phyloP scores from a whole-genome alignment of 2,888 invertebrate species.

The Leptothorax acervorum region DNA sequence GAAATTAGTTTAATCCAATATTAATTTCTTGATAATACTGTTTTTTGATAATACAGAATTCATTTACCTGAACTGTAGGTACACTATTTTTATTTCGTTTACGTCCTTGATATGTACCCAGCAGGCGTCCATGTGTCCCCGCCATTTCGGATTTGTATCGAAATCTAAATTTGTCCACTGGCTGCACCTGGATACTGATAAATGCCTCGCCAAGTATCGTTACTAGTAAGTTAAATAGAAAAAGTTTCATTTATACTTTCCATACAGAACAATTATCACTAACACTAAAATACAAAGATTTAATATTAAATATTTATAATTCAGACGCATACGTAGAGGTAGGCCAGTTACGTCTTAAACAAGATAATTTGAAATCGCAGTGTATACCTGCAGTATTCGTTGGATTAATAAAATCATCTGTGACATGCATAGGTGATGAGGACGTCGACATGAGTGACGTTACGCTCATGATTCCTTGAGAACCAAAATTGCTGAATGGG shows the following conservation, averaged over 20 bases:
- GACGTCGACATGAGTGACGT: conserved; percentile 75
- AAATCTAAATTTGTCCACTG: conserved; percentile 93
- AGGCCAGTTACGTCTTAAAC: neutral
- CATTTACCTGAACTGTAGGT: conserved; percentile 91
- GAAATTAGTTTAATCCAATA: neutral
- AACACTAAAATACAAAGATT: neutral
- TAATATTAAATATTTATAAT: neutral
- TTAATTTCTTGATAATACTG: neutral
- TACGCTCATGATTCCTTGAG: conserved; percentile 67
- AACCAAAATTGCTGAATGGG: conserved; percentile 68
- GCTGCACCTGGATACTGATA: conserved; percentile 90
- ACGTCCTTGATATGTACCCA: conserved; percentile 88
- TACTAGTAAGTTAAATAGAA: neutral
- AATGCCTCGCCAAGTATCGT: conserved; percentile 82
- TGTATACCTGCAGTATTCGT: conserved; percentile 66
- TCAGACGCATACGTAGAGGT: neutral
- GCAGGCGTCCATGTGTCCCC: conserved; percentile 93
- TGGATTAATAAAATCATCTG: conserved; percentile 67
- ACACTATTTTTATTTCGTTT: conserved; percentile 87
- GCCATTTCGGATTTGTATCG: conserved; percentile 95
- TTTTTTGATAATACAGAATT: conserved; percentile 22
- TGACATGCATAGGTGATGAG: conserved; percentile 66
- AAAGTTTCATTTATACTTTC: neutral
- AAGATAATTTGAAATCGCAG: neutral
- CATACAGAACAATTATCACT: neutral